Evolutionary conservation across 2,113 vertebrate genomes (phyloP).

Genomic region (Morone chrysops): DNA sequence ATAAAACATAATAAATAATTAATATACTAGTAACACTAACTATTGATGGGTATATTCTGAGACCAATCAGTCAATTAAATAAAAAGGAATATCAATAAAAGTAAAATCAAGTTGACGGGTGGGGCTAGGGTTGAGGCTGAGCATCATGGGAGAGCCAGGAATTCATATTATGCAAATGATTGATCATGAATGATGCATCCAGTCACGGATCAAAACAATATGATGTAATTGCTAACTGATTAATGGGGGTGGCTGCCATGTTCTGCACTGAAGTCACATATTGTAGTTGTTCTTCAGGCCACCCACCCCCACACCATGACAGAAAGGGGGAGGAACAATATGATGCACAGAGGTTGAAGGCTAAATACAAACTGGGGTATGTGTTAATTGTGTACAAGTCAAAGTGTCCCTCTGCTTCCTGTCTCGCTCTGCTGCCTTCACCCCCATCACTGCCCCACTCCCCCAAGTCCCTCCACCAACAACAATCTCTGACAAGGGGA

Average conservation of each 20-base stretch:
- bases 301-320: neutral
- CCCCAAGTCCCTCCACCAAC: neutral
- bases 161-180: too few species aligned
- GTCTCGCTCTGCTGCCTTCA: slow-evolving; percentile 9
- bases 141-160: too few species aligned
- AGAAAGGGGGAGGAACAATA: neutral
- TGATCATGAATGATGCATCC: too few species aligned
- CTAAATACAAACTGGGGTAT: neutral
- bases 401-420: slow-evolving; percentile 22
- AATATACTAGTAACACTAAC: too few species aligned
- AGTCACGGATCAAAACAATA: too few species aligned
- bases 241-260: neutral
- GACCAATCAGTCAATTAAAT: too few species aligned
- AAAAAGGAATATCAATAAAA: too few species aligned
- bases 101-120: too few species aligned
- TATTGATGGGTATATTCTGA: too few species aligned
- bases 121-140: too few species aligned
- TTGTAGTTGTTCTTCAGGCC: neutral
- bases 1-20: too few species aligned
- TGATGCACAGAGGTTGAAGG: neutral
- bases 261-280: neutral
- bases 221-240: too few species aligned
- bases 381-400: slow-evolving; percentile 22
- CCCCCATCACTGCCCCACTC: neutral
- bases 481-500: slow-evolving; percentile 4